Percentiles rank a stretch among this genome's conserved stretches.
Conservation (phyloP, 2,888 invertebrate genomes). For the Tinea trinotella region DNA sequence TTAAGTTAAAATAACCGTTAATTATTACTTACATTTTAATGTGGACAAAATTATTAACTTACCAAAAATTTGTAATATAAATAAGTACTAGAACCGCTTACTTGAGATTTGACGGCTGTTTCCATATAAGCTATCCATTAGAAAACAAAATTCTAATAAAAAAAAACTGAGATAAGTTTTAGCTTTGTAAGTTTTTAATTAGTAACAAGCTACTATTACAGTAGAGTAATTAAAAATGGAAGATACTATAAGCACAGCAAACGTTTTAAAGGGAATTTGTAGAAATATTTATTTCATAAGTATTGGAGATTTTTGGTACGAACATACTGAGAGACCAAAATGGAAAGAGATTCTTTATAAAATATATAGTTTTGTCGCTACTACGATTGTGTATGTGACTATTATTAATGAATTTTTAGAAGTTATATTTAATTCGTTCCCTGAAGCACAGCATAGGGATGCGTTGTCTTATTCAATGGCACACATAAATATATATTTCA, state of each 20-base stretch:
- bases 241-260: background rate
- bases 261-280: background rate
- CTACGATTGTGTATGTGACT: background rate
- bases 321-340: background rate
- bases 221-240: background rate
- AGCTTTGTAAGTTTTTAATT: too few relatives aligned
- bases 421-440: background rate
- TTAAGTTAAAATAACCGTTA: too few relatives aligned
- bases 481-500: slow-evolving; percentile 5
- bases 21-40: too few relatives aligned
- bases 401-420: background rate
- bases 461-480: slow-evolving; percentile 6
- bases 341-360: slow-evolving; percentile 1
- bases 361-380: background rate
- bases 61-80: too few relatives aligned
- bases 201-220: too few relatives aligned
- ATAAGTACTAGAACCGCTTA: too few relatives aligned
- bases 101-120: too few relatives aligned
- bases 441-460: slow-evolving; percentile 8
- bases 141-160: too few relatives aligned
- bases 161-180: too few relatives aligned
- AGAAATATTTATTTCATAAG: slow-evolving; percentile 7
- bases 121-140: too few relatives aligned
- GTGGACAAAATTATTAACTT: too few relatives aligned
- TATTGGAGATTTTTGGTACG: slow-evolving; percentile 14